Evolutionary conservation across 2,113 vertebrate genomes (phyloP).

Genomic region (Fukomys damarensis): DNA sequence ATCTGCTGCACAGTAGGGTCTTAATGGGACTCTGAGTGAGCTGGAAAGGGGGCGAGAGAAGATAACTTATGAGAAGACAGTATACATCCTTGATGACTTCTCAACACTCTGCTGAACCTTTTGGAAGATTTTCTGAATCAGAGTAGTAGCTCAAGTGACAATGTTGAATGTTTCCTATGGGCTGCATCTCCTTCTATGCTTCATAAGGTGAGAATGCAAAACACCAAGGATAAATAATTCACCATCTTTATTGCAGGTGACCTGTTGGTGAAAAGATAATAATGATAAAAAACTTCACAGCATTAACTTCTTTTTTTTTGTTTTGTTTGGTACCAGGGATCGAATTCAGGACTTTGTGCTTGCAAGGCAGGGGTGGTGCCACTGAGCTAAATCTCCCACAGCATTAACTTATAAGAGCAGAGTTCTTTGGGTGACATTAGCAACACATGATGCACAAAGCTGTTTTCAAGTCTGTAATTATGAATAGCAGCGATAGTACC

Average conservation of each 20-base stretch:
- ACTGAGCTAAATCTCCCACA: too few relatives aligned
- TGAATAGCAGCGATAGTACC: neutral
- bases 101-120: constrained; percentile 32
- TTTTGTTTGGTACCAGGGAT: too few relatives aligned
- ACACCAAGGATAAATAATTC: neutral
- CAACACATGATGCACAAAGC: neutral
- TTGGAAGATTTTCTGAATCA: constrained; percentile 56
- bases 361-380: too few relatives aligned
- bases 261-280: neutral
- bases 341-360: too few relatives aligned
- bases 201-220: neutral
- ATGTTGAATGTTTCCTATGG: neutral
- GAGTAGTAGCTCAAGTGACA: neutral
- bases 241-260: neutral
- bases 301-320: neutral
- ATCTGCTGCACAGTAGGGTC: neutral
- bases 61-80: neutral
- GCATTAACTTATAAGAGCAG: neutral
- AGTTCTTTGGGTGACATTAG: neutral
- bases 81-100: neutral
- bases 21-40: neutral
- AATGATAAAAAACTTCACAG: neutral
- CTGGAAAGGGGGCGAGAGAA: neutral
- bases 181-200: neutral
- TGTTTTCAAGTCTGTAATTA: neutral